Evolutionary conservation across 1,140 invertebrate species (phyloP).

Genomic region (Neodiprion fabricii): DNA sequence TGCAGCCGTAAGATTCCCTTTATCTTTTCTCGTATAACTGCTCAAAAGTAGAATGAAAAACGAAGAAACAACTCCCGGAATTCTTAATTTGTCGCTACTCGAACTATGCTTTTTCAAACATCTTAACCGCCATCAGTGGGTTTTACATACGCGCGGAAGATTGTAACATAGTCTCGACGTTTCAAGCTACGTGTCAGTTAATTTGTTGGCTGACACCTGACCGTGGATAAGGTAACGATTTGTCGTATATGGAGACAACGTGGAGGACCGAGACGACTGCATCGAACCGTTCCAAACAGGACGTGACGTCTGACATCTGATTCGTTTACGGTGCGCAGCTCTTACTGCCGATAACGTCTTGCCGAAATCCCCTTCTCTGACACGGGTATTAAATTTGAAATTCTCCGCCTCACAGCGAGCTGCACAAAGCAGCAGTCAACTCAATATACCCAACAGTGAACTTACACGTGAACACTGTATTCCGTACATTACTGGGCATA

Average conservation of each 20-base stretch:
- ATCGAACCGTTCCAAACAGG: not conserved
- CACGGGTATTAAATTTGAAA: constrained; percentile 1
- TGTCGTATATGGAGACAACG: not conserved
- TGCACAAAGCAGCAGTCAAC: too few species aligned
- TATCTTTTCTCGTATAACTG: not conserved
- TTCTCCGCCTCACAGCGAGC: not conserved
- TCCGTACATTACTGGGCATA: too few species aligned
- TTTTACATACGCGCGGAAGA: not conserved
- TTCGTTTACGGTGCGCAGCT: constrained; percentile 1
- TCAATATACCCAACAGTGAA: too few species aligned
- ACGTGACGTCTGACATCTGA: not conserved
- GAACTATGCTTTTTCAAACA: too few species aligned
- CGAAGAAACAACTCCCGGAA: too few species aligned
- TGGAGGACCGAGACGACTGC: not conserved
- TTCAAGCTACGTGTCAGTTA: not conserved
- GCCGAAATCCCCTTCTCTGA: not conserved
- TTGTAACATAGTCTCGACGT: not conserved
- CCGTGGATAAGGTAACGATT: not conserved
- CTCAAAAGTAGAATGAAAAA: too few species aligned
- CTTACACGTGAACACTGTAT: too few species aligned
- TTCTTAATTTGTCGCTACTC: too few species aligned
- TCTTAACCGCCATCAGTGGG: too few species aligned
- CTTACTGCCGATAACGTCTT: not conserved
- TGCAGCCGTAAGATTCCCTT: not conserved
- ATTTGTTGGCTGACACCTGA: constrained; percentile 1